Base-by-base conservation (phyloP, 2,888 invertebrate genomes). In the Philonicus albiceps region DNA sequence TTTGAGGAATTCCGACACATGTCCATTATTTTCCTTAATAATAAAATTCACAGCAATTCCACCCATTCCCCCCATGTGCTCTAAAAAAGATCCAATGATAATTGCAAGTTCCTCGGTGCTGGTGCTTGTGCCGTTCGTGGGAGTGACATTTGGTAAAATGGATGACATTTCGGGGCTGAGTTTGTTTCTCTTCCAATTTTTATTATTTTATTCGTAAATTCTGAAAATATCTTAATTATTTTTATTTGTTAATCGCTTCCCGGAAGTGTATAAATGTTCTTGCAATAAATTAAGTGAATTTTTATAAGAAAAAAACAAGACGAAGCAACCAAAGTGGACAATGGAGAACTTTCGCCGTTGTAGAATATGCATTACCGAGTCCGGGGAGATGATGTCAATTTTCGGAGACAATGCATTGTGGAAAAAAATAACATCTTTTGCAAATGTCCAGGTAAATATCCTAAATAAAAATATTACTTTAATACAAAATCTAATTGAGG, bases 331-430 rank as follows among this genome's bases (percentile, higher is more conserved):
- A 43, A 73, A 72, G 49, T 16, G 43, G 81, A 88, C 87, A 87
- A 89, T 89, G 89, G 89, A 89, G 86, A 88, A 88, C 83, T 90
- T 89, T 90, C 89, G 90, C 78, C 90, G 91, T 87, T 92, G 92
- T 89, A 92, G 92, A 90, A 91, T 92, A 87, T 86, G 76, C 55
- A 76, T 40, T 40, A 90, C 91, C 88, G 90, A 86, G 53, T 84
- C 86, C 13, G 22, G 49, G 8, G 80, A 91, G 90, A 91, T 92
- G 91, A 91, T 92, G 88, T 91, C 92, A 88, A 92, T 92, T 88
- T 92, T 92, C 88, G 92, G 92, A 87, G 91, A 92, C 90, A 92
- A 92, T 88, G 90, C 90, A 53, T 88, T 92, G 75, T 92, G 92
- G 91, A 90, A 90, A 89, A 92, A 92, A 90, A 92, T 92, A 86